Conservation (phyloP, 2,888 invertebrate genomes). For the Cryptocephalus primarius region DNA sequence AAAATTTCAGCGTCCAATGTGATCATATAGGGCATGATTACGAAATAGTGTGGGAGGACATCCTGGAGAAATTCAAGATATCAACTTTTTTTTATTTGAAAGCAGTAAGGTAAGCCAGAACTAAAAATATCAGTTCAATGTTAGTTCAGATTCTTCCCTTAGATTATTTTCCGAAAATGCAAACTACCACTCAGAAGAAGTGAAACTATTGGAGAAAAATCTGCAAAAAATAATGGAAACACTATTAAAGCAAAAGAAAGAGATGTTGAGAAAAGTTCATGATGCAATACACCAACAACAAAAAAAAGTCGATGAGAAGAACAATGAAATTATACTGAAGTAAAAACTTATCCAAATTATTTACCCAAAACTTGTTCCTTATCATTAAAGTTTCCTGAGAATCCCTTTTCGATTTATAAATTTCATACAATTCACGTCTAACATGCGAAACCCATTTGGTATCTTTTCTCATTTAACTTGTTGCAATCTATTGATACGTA, state of each 20-base stretch:
- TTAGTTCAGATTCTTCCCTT: background rate
- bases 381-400: too few species aligned
- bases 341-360: too few species aligned
- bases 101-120: constrained; percentile 8
- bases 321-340: too few species aligned
- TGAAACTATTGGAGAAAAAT: constrained; percentile 16
- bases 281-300: background rate
- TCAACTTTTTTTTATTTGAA: constrained; percentile 10
- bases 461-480: too few species aligned
- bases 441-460: too few species aligned
- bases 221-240: constrained; percentile 21
- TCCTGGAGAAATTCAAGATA: constrained; percentile 9
- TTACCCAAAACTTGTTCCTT: too few species aligned
- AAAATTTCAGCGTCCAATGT: too few species aligned
- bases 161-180: constrained; percentile 28
- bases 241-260: constrained; percentile 87
- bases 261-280: constrained; percentile 80
- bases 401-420: too few species aligned
- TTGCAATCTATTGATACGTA: too few species aligned
- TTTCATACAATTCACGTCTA: too few species aligned
- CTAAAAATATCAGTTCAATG: background rate
- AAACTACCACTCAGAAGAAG: constrained; percentile 22
- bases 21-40: too few species aligned
- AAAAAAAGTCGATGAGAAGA: background rate
- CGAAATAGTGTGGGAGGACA: background rate